Evolutionary conservation across 1,140 invertebrate species (phyloP), one percentile per base, ranked within the genome.

Genomic region (Euura lappo): DNA sequence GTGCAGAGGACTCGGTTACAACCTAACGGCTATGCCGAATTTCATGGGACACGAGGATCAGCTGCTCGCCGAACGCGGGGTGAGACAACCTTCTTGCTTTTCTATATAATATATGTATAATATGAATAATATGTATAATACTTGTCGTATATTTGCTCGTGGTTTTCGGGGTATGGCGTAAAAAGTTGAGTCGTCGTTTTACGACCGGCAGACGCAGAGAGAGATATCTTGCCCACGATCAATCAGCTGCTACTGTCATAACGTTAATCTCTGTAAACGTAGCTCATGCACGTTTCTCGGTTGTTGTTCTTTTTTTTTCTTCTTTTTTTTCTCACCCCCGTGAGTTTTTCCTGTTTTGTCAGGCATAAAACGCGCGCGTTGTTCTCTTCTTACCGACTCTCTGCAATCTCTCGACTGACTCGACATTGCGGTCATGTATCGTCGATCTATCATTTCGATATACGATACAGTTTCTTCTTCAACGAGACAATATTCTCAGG

Each of bases 11-110:
- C 87, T 97, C 76, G 92, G 93, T 77, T 97, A 97, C 88, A 97
- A 96, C 86, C 91, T 93, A 85, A 97, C 96, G 7, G 90, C 92
- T n/a, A 94, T 96, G 93, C 95, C 94, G 51, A 96, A 96, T 85
- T 90, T 93, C 68, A 91, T 95, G 87, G 93, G 93, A 2, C 93
- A 96, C 81, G 90, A 91, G 69, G 92, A 92, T 83, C 94, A 95
- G 84, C 89, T 91, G 78, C 91, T 93, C 79, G 94, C 94, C 69
- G 91, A 92, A 80, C 87, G 91, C 79, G 90, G 89, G 90, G 93
- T 94, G 89, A 91, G 88, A 28, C 28, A 28, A 28, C 1, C 28
- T 28, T 28, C 28, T 1, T 28, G 1, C 28, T 28, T 28, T 28
- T 28, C 0, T 28, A n/a, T n/a, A n/a, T n/a, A n/a, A n/a, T n/a